Percentiles rank a stretch among this genome's conserved stretches.
phyloP scores from a whole-genome alignment of 2,797 vertebrate genomes.

The Argyrosomus regius region DNA sequence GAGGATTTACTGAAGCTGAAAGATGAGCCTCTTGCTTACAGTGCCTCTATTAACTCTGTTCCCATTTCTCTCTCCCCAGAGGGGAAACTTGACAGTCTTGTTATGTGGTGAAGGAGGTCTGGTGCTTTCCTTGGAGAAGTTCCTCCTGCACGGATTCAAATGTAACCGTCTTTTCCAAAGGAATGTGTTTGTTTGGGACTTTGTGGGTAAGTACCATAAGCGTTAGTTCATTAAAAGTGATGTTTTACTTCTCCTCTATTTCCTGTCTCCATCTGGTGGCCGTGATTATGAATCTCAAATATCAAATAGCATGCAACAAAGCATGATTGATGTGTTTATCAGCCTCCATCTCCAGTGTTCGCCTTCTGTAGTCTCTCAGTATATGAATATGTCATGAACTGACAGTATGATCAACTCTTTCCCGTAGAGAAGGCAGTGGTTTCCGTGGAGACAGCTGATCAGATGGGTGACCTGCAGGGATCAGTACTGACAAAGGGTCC shows the following conservation, averaged over 20 bases:
- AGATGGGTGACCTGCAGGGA: conserved; percentile 90
- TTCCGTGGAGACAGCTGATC: conserved; percentile 92
- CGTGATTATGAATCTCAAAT: conserved; percentile 1
- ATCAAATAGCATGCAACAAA: conserved; percentile 9
- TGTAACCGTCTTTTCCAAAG: conserved; percentile 95
- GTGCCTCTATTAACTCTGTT: conserved; percentile 25
- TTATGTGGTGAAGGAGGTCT: conserved; percentile 95
- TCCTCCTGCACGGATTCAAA: conserved; percentile 96
- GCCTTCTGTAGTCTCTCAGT: not conserved
- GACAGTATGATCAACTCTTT: not conserved
- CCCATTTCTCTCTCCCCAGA: conserved; percentile 81
- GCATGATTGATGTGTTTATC: conserved; percentile 18
- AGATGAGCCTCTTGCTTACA: conserved; percentile 36
- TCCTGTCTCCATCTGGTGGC: conserved; percentile 65
- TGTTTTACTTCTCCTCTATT: not conserved
- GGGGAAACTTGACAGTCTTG: conserved; percentile 93
- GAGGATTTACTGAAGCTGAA: conserved; percentile 30
- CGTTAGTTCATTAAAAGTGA: conserved; percentile 9
- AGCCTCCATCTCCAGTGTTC: conserved; percentile 1
- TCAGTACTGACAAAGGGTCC: conserved; percentile 86
- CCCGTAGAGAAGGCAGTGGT: conserved; percentile 90
- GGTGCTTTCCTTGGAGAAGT: conserved; percentile 93
- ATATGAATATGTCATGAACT: conserved; percentile 6
- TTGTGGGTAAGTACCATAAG: conserved; percentile 89
- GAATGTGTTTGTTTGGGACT: conserved; percentile 98